Evolutionary conservation across 2,888 invertebrate genomes (phyloP), one percentile per base, ranked within the genome.

Genomic region (Caenorhabditis panamensis): DNA sequence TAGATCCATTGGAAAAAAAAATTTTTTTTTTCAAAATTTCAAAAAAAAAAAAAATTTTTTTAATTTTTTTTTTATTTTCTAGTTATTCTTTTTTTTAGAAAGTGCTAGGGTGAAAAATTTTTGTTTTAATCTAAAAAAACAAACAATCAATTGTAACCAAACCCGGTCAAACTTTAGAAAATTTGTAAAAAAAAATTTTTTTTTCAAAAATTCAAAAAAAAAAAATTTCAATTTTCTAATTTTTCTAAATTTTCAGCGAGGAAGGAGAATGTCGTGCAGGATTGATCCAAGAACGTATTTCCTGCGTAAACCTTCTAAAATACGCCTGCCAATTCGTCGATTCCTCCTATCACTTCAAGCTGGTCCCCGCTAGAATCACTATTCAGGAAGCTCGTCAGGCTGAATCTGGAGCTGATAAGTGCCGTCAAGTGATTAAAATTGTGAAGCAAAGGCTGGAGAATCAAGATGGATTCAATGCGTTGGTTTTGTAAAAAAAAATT

Each of bases 271-370:
- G 90, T 71, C 86, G 89, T 47, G 82, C 85, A n/a, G 90, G 90
- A 13, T 79, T 90, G 26, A 83, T 90, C 36, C 88, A 90, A 54
- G 90, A 90, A 71, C 85, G 89, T 37, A 90, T 90, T 56, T 86
- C 88, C 9, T 90, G 90, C 67, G 78, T 84, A 36, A 90, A 90
- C 71, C 85, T 89, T 22, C 75, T 86, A 26, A 87, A 86, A 63
- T 90, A 82, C 82, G 76, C 89, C 8, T 90, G 90, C 44, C 90
- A 90, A 78, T 90, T 90, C 77, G 86, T 88, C 28, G 86, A 86
- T 59, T 82, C 82, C 6, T 64, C 79, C 13, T 90, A 86, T 67
- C 69, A 79, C 16, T 90, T 90, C 86, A 75, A 82, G 49, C 76
- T 86, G 36, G 84, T 86, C 3, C 87, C 87, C 8, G 87, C 86